Evolutionary conservation across 2,113 vertebrate genomes (phyloP), one percentile per base, ranked within the genome.

Genomic region (Elanus axillaris): DNA sequence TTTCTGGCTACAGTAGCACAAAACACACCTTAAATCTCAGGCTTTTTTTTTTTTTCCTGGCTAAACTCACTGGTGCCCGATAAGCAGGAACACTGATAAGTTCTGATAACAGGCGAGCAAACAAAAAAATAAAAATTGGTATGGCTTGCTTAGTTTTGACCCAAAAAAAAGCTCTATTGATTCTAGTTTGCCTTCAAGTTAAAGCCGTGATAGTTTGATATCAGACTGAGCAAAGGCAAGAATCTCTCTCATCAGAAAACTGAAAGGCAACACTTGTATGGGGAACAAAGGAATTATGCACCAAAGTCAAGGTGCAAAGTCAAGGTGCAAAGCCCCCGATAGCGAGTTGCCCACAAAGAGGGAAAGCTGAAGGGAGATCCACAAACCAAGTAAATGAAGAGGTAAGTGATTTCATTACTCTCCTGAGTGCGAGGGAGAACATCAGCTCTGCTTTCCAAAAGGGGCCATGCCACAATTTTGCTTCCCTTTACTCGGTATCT

Each of bases 21-120:
- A 88, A 92, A 50, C 40, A 85, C 66, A 93, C 62, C 59, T 73
- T 76, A 92, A 90, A 95, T 86, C 59, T 77, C 58, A 86, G 75
- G 17, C 7, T 56, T 63, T 50, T 78, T 50, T 56, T 63, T 50
- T 78, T 50, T 84, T 66, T 58, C 63, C 50, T 86, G 52, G 36
- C 15, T 91, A 94, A 92, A 89, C 75, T 42, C 40, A 50, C 18
- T 5, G 7, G 14, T 91, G 25, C 48, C 77, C 92, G 95, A 93
- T 81, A 95, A 96, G 68, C 38, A 67, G 0, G 1, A 92, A 77
- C 72, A 84, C 13, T 60, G 88, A 91, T 93, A 31, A 5, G 25
- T 64, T 72, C 56, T 56, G 92, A 92, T 94, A 94, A 71, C 23
- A 88, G 40, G 20, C 36, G 86, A 86, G 47, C 20, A 81, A 92